phyloP scores from a whole-genome alignment of 1,140 invertebrate species.

The Nomia melanderi region DNA sequence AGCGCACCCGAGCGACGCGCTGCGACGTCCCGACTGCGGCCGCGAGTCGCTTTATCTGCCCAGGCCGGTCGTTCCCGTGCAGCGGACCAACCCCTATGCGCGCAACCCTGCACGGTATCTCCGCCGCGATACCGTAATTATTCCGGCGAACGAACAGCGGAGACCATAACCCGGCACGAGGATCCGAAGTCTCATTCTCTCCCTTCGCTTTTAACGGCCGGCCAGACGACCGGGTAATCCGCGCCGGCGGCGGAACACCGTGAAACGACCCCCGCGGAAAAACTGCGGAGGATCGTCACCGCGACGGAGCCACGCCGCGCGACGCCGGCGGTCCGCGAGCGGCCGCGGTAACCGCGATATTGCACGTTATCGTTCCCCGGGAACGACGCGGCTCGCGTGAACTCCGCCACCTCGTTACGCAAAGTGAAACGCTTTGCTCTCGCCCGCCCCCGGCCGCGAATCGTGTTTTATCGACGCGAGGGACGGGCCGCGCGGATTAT shows the following conservation, averaged over 20 bases:
- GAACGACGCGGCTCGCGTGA: background rate
- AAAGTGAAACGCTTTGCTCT: background rate
- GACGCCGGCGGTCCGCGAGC: too few relatives aligned
- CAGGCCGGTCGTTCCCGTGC: constrained; percentile 52
- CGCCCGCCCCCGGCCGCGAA: background rate
- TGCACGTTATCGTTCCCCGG: background rate
- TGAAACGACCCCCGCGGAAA: background rate
- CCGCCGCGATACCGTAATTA: constrained; percentile 49
- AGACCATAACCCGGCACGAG: constrained; percentile 1
- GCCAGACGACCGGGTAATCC: background rate
- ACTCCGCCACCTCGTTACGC: background rate
- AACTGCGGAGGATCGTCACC: background rate
- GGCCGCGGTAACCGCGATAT: background rate
- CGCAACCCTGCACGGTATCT: constrained; percentile 48
- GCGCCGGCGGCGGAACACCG: background rate
- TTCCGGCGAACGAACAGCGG: constrained; percentile 24
- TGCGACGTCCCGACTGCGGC: too few relatives aligned
- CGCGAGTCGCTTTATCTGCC: constrained; percentile 59
- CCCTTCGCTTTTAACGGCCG: constrained; percentile 12
- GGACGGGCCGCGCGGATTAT: background rate
- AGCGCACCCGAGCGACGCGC: too few relatives aligned
- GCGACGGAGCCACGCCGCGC: too few relatives aligned
- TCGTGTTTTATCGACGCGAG: background rate
- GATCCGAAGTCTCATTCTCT: background rate
- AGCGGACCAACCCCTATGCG: constrained; percentile 43